Evolutionary conservation across 1,140 invertebrate species (phyloP).

Genomic region (Leptestheria dahalacensis): DNA sequence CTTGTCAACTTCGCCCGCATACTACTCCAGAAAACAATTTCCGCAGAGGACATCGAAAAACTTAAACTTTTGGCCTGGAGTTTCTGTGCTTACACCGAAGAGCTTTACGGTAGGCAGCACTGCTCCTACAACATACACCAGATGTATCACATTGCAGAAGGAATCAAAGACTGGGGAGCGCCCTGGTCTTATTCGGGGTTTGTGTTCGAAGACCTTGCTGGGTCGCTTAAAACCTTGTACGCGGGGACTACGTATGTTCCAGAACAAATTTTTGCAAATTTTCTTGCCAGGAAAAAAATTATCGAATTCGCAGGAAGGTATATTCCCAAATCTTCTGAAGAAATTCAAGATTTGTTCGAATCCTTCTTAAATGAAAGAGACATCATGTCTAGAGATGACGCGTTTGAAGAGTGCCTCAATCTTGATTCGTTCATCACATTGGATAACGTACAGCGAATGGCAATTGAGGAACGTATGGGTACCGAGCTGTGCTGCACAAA

Average conservation of each 20-base stretch:
- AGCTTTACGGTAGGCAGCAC: slow-evolving; percentile 5
- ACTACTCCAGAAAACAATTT: background rate
- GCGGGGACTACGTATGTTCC: slow-evolving; percentile 1
- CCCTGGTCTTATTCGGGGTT: slow-evolving; percentile 9
- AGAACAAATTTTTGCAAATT: slow-evolving; percentile 2
- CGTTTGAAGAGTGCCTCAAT: background rate
- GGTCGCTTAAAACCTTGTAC: background rate
- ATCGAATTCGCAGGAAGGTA: too few species aligned
- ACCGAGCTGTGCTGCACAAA: background rate
- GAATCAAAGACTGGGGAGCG: background rate
- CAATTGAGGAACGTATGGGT: background rate
- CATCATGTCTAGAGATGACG: background rate
- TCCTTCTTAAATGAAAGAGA: background rate
- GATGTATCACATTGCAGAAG: slow-evolving; percentile 1
- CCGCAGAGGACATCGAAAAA: background rate
- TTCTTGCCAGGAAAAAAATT: background rate
- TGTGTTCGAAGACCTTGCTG: slow-evolving; percentile 4
- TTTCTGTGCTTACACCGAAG: background rate
- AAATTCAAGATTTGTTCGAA: background rate
- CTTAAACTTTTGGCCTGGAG: background rate
- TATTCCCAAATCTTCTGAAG: too few species aligned
- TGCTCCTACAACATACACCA: slow-evolving; percentile 5
- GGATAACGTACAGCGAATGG: background rate
- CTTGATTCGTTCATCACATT: background rate
- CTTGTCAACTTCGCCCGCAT: background rate